Conservation (phyloP, 2,113 vertebrate species). For the Brachionichthys hirsutus region DNA sequence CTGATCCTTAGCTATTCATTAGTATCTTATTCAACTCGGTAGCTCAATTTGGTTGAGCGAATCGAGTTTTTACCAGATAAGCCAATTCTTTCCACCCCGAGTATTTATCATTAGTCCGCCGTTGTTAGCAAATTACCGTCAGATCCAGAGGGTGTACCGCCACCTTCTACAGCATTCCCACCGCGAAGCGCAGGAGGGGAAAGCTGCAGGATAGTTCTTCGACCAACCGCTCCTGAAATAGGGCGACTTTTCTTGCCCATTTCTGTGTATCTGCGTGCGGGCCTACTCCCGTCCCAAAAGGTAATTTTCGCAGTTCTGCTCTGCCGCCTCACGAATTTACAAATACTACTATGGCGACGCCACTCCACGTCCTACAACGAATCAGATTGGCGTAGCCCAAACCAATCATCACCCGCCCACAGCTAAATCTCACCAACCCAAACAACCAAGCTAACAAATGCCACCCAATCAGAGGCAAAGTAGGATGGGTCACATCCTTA, state of each 20-base stretch:
- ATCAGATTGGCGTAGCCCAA: too few relatives aligned
- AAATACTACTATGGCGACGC: too few relatives aligned
- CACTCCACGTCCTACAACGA: too few relatives aligned
- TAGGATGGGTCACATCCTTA: too few relatives aligned
- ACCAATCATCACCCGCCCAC: too few relatives aligned
- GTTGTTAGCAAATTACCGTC: conserved; percentile 68
- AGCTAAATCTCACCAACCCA: too few relatives aligned
- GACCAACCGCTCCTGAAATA: conserved; percentile 80
- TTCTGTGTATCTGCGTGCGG: not conserved
- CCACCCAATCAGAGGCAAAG: too few relatives aligned
- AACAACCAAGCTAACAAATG: too few relatives aligned
- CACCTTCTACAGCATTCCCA: conserved; percentile 65
- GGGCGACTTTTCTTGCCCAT: conserved; percentile 86
- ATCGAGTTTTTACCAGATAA: not conserved
- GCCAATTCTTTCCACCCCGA: not conserved
- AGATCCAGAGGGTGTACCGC: conserved; percentile 80
- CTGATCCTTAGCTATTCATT: too few relatives aligned
- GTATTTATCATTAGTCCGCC: conserved; percentile 18
- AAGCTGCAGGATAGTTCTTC: conserved; percentile 91
- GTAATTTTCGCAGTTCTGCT: conserved; percentile 6
- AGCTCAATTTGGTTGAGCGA: not conserved
- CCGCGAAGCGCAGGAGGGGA: conserved; percentile 83
- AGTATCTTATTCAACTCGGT: too few relatives aligned
- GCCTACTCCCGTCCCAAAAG: conserved; percentile 18
- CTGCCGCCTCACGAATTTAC: not conserved